Evolutionary conservation across 1,140 invertebrate genomes (phyloP), one percentile per base, ranked within the genome.

Genomic region (Tetranychus urticae): DNA sequence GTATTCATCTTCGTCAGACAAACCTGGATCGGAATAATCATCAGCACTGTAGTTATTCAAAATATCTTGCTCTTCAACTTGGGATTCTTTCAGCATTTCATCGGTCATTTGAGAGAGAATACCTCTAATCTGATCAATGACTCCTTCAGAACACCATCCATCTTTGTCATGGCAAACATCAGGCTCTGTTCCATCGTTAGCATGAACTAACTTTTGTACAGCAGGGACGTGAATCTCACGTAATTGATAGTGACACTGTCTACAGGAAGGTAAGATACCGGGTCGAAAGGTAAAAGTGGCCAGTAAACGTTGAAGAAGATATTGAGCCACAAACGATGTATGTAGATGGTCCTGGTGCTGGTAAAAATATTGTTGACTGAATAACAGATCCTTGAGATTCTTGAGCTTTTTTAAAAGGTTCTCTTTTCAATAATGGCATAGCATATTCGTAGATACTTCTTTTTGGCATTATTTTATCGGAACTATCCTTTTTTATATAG

Each of bases 151-250:
- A 48, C 62, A 66, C 68, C 68, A 69, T 1, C 68, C 68, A 61
- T 68, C 68, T 63, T 62, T 67, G 45, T 68, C 67, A 36, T 58
- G 58, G 39, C 66, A 67, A 8, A 56, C 52, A 47, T 64, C 45
- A n/a, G 46, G 45, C 45, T 66, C 64, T 14, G 59, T n/a, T 2
- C 62, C 63, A 59, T 68, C 65, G 62, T 67, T 67, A 6, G 36
- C n/a, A 58, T 65, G 64, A n/a, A 92, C 66, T 74, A 90, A 79
- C 64, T 80, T 78, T 70, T 90, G 81, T 62, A 93, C 83, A 75
- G 89, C 85, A 0, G 81, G 77, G n/a, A 87, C 73, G n/a, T 82
- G 71, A 37, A 93, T 77, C 70, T 93, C 85, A 68, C 84, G 86
- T 67, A 86, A 82, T 79, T 88, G 72, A 62, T 75, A 76, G 62